Percentiles rank a stretch among this genome's conserved stretches.
phyloP scores from a whole-genome alignment of 2,888 invertebrate species.

The Caenorhabditis becei region DNA sequence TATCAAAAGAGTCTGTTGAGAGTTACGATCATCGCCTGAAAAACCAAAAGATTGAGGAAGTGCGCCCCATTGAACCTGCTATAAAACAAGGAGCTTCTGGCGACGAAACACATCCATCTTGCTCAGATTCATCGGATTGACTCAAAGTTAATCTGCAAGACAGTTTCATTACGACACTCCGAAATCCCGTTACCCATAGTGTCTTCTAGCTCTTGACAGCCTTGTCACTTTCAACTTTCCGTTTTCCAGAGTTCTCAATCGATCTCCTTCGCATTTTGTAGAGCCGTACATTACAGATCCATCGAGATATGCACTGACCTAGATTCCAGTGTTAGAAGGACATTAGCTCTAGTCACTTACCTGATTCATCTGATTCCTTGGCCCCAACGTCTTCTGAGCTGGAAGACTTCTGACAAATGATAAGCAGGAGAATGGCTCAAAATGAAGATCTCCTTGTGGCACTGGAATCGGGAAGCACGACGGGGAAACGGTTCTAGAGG shows the following conservation, averaged over 20 bases:
- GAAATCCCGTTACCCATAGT: too few relatives aligned
- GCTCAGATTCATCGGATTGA: slow-evolving; percentile 84
- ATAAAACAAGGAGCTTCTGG: slow-evolving; percentile 68
- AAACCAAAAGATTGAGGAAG: slow-evolving; percentile 5
- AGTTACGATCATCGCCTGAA: slow-evolving; percentile 78
- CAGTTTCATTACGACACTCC: too few relatives aligned
- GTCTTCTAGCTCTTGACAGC: slow-evolving; percentile 21
- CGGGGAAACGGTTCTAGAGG: slow-evolving; percentile 91
- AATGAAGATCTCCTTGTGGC: slow-evolving; percentile 91
- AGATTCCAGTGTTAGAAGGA: background rate
- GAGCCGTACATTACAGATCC: slow-evolving; percentile 81
- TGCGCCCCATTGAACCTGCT: slow-evolving; percentile 38
- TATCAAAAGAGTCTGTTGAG: slow-evolving; percentile 78
- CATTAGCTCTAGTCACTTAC: slow-evolving; percentile 26
- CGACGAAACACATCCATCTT: slow-evolving; percentile 82
- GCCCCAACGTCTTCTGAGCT: slow-evolving; percentile 84
- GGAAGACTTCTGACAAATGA: slow-evolving; percentile 91
- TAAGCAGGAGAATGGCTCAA: slow-evolving; percentile 84
- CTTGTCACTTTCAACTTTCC: slow-evolving; percentile 77
- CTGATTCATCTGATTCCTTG: slow-evolving; percentile 86
- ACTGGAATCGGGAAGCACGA: slow-evolving; percentile 95
- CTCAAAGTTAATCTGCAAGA: slow-evolving; percentile 64
- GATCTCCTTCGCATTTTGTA: slow-evolving; percentile 76
- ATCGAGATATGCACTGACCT: slow-evolving; percentile 86
- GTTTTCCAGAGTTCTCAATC: slow-evolving; percentile 73